Evolutionary conservation across 1,140 invertebrate species (phyloP).

Genomic region (Drosophila sucinea): DNA sequence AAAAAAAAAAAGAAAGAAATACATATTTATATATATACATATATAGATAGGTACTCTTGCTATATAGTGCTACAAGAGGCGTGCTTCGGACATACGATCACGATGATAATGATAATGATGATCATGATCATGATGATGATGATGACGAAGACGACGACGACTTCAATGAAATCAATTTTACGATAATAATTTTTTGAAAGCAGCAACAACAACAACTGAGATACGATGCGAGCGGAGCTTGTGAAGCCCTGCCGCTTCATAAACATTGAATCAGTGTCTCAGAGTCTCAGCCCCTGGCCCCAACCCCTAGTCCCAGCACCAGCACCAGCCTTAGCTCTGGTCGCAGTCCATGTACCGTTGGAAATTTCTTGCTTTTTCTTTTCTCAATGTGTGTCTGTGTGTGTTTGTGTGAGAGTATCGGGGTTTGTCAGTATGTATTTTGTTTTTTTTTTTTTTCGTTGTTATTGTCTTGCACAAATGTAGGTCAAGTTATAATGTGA

Average conservation of each 20-base stretch:
- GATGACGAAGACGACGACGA: conserved; percentile 43
- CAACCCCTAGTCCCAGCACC: conserved; percentile 17
- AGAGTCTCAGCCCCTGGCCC: conserved; percentile 28
- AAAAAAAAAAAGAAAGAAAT: conserved; percentile 31
- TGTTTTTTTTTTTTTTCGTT: conserved; percentile 66
- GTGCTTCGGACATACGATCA: conserved; percentile 37
- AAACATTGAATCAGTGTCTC: conserved; percentile 66
- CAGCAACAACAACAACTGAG: conserved; percentile 32
- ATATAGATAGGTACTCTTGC: conserved; percentile 3
- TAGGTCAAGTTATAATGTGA: conserved; percentile 74
- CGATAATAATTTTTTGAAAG: conserved; percentile 78
- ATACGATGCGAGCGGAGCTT: conserved; percentile 26
- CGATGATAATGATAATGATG: conserved; percentile 13
- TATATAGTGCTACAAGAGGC: conserved; percentile 46
- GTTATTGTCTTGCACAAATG: conserved; percentile 78
- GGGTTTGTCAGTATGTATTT: conserved; percentile 52
- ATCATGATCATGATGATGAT: conserved; percentile 40
- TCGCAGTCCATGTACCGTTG: conserved; percentile 67
- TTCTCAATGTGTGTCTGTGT: conserved; percentile 45
- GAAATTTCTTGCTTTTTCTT: conserved; percentile 81
- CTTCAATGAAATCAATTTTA: conserved; percentile 82
- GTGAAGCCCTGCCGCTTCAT: conserved; percentile 74
- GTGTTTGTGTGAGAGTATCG: conserved; percentile 38
- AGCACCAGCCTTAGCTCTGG: conserved; percentile 32
- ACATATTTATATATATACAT: conserved; percentile 19